Evolutionary conservation across 2,888 invertebrate genomes (phyloP).

Genomic region (Zaprionus obscuricornis): DNA sequence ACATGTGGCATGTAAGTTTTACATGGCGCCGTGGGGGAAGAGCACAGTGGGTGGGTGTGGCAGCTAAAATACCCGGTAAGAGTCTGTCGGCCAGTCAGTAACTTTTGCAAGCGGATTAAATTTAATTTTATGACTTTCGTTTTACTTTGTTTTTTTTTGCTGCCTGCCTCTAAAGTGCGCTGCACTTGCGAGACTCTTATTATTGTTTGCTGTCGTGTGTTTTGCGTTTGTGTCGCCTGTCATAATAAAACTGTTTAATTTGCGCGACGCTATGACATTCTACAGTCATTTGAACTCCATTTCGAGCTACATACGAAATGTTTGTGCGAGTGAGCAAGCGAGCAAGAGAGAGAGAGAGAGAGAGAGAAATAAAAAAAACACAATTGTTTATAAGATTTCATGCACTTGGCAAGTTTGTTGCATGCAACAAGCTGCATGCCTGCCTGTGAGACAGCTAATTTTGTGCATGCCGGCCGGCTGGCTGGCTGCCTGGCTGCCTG

Average conservation of each 20-base stretch:
- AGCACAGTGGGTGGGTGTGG: conserved; percentile 62
- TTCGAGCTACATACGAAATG: no score
- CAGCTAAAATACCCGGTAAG: conserved; percentile 38
- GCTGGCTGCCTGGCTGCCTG: conserved; percentile 18
- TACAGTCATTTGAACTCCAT: conserved; percentile 31
- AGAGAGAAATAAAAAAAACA: not conserved
- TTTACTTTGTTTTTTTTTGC: conserved; percentile 45
- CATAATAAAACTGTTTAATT: conserved; percentile 72
- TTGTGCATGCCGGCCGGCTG: conserved; percentile 62
- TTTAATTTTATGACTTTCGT: conserved; percentile 69
- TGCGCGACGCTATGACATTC: conserved; percentile 53
- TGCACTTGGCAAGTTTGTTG: conserved; percentile 46
- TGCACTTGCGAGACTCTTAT: conserved; percentile 48
- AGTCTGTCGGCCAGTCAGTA: conserved; percentile 31
- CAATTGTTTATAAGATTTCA: conserved; percentile 9
- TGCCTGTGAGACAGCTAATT: conserved; percentile 34
- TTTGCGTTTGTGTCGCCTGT: conserved; percentile 44
- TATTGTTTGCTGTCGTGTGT: conserved; percentile 11
- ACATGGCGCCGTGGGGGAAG: conserved; percentile 9
- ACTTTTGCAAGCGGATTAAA: conserved; percentile 70
- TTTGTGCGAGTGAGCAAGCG: no score
- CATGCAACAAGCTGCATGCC: conserved; percentile 52
- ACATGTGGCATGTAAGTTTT: conserved; percentile 36
- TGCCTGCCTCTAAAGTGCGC: conserved; percentile 38
- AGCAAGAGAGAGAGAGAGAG: conserved; percentile 16